Evolutionary conservation across 1,140 invertebrate species (phyloP), one percentile per base, ranked within the genome.

Genomic region (Ceratosolen fusciceps): DNA sequence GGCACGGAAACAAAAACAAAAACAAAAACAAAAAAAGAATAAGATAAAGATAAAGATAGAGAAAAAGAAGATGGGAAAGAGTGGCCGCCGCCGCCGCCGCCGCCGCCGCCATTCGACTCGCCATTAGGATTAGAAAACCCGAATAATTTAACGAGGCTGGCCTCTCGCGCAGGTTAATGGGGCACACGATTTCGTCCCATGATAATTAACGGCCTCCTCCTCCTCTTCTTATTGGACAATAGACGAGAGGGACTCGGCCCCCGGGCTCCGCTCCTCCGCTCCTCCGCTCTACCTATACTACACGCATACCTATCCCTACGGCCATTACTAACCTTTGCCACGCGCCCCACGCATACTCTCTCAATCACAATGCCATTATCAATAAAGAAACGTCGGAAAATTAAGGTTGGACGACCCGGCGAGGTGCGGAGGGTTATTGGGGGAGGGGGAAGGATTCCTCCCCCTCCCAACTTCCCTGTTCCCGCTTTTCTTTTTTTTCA

Each of bases 201-300:
- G 87, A 90, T 88, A 87, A 87, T 86, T 86, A 85, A 84, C 85
- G 79, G n/a, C 49, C 86, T 88, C 85, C 85, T 85, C 88, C 89
- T 90, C 49, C 86, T 88, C 85, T 85, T 85, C 88, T 90, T 90
- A 90, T 90, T 89, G 88, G 85, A 81, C 86, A 82, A 89, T 88
- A 87, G 82, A 88, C 89, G 84, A 88, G 82, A 80, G 79, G n/a
- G n/a, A 82, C 79, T 87, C 84, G 82, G 85, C 84, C 85, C 83
- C 79, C 81, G 67, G 82, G 77, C 79, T 24, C 49, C 81, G 81
- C 82, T 72, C 80, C 82, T 75, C 79, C 78, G 75, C 80, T 83
- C 84, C 83, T 82, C n/a, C 83, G 10, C 49, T 14, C 83, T 82
- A 81, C 77, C n/a, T n/a, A n/a, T n/a, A n/a, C n/a, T n/a, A n/a